Evolutionary conservation across 2,113 vertebrate species (phyloP).

Genomic region (Elephantulus edwardii): DNA sequence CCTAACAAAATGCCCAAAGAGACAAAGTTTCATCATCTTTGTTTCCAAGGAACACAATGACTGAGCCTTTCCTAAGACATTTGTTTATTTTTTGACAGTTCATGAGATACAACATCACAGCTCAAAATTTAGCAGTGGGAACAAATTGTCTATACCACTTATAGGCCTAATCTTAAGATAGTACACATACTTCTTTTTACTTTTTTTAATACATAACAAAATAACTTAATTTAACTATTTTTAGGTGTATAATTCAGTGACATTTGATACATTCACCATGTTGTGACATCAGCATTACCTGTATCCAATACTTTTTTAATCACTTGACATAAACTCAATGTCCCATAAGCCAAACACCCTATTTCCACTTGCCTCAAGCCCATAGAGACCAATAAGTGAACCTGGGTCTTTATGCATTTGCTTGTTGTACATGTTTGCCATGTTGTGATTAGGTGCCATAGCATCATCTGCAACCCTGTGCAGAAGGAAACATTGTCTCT

Average conservation of each 20-base stretch:
- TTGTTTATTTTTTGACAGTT: too few species aligned
- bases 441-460: too few species aligned
- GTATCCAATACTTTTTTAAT: background rate
- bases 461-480: too few species aligned
- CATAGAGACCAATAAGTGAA: too few species aligned
- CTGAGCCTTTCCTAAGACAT: too few species aligned
- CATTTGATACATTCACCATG: background rate
- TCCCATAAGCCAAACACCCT: background rate
- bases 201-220: background rate
- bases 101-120: too few species aligned
- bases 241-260: background rate
- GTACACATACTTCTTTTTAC: accelerated
- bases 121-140: background rate
- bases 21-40: too few species aligned
- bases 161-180: background rate
- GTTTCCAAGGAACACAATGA: too few species aligned
- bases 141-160: background rate
- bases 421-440: too few species aligned
- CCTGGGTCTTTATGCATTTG: too few species aligned
- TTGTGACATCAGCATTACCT: background rate
- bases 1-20: too few species aligned
- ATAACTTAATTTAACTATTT: background rate
- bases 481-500: too few species aligned
- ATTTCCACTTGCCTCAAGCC: background rate
- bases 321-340: background rate